phyloP scores from a whole-genome alignment of 2,113 vertebrate species.

The Dasyprocta punctata region DNA sequence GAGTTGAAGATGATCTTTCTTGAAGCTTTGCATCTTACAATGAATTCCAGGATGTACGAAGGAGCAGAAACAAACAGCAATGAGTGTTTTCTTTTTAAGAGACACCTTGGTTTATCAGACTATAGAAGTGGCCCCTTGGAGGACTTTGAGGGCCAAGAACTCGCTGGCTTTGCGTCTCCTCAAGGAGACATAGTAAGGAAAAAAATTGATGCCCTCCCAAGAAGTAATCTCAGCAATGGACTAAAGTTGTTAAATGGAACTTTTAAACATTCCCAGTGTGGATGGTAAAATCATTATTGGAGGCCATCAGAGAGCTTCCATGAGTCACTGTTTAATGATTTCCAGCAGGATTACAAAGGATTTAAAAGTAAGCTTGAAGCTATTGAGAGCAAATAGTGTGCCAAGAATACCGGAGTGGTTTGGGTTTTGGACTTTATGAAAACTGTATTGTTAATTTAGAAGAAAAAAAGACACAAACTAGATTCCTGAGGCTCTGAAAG shows the following conservation, averaged over 20 bases:
- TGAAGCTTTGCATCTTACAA: constrained; percentile 12
- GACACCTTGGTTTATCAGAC: constrained; percentile 49
- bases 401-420: constrained; percentile 71
- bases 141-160: constrained; percentile 22
- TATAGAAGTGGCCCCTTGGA: neutral
- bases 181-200: neutral
- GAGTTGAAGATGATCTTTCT: constrained; percentile 22
- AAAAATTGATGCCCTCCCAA: constrained; percentile 43
- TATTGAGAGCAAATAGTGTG: constrained; percentile 70
- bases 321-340: constrained; percentile 77
- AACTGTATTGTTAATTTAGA: constrained; percentile 68
- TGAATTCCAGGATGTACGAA: constrained; percentile 27
- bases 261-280: constrained; percentile 49
- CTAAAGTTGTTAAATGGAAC: constrained; percentile 55
- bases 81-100: neutral
- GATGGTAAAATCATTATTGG: constrained; percentile 76
- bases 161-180: neutral
- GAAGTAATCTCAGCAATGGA: constrained; percentile 54
- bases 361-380: constrained; percentile 77
- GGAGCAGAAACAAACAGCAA: neutral
- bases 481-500: constrained; percentile 47
- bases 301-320: constrained; percentile 72
- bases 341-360: constrained; percentile 79
- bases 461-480: constrained; percentile 1
- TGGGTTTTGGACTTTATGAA: constrained; percentile 64